Percentiles rank a stretch among this genome's conserved stretches.
These are phyloP conservation scores for Spea bombifrons DNA, from an alignment of 2,113 vertebrate species.

Conservation along the genomic window DNA sequence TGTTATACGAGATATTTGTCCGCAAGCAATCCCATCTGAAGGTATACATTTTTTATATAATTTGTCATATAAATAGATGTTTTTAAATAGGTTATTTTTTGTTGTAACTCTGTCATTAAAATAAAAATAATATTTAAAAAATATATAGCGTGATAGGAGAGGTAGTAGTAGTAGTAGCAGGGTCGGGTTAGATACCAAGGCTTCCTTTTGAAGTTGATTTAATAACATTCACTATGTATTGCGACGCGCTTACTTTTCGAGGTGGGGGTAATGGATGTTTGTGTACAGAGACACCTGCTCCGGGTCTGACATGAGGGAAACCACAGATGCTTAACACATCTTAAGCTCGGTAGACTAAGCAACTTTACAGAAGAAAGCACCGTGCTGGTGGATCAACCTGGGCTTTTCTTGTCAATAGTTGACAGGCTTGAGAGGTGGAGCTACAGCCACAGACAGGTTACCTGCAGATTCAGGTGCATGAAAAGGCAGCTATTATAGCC, in stretches of 20 bases:
- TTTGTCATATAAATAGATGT: too few relatives aligned
- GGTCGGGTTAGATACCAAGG: not conserved
- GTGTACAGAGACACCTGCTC: constrained; percentile 16
- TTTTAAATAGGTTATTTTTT: too few relatives aligned
- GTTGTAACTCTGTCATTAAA: too few relatives aligned
- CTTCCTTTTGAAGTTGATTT: not conserved
- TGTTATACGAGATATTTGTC: constrained; percentile 86
- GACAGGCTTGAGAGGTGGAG: constrained; percentile 40
- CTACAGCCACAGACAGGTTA: constrained; percentile 55
- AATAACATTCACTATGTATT: constrained; percentile 11
- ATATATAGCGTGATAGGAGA: too few relatives aligned
- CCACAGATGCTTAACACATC: constrained; percentile 31
- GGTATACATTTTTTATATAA: constrained; percentile 64
- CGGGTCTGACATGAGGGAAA: constrained; percentile 22
- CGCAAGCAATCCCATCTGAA: constrained; percentile 74
- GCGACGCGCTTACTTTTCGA: constrained; percentile 7
- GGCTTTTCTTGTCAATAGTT: constrained; percentile 43
- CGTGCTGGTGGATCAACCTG: constrained; percentile 53
- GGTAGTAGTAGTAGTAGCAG: too few relatives aligned
- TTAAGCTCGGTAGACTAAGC: constrained; percentile 23
- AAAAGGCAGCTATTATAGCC: constrained; percentile 42
- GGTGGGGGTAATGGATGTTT: constrained; percentile 13
- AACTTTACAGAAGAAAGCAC: constrained; percentile 31
- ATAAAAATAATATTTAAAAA: too few relatives aligned
- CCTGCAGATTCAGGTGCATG: constrained; percentile 62